Percentiles rank a stretch among this genome's conserved stretches.
Conservation (phyloP, 64 coral and sea anemone species). For the Actinia equina region DNA sequence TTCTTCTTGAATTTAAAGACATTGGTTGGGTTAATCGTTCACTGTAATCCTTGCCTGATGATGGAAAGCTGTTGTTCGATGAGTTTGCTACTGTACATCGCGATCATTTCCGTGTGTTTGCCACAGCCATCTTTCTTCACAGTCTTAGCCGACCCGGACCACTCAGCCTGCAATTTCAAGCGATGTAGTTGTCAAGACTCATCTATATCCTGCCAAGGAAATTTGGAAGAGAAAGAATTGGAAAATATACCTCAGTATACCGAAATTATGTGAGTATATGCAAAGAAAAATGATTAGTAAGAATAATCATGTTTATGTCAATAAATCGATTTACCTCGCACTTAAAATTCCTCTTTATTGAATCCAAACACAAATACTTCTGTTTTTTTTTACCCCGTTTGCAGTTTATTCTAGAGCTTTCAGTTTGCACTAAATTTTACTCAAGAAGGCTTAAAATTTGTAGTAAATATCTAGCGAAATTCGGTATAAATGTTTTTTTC, state of each 20-base stretch:
- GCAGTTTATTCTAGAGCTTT: too few species aligned
- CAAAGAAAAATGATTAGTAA: not conserved
- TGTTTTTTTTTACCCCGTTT: too few species aligned
- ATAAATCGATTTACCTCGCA: not conserved
- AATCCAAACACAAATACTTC: too few species aligned
- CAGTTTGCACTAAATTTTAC: too few species aligned
- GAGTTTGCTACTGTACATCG: not conserved
- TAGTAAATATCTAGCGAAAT: too few species aligned
- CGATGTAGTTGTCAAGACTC: not conserved
- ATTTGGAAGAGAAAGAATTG: not conserved
- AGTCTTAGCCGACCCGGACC: not conserved
- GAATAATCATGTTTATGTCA: not conserved
- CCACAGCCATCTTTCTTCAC: not conserved
- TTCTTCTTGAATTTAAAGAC: not conserved
- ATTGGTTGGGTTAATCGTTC: not conserved
- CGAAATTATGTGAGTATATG: not conserved
- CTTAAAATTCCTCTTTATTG: too few species aligned
- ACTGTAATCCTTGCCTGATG: not conserved
- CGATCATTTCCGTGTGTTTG: not conserved
- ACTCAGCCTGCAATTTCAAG: not conserved
- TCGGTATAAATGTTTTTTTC: too few species aligned
- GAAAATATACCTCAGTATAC: not conserved
- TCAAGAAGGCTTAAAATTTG: too few species aligned
- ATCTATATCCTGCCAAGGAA: not conserved
- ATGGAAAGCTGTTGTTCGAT: not conserved